These are phyloP conservation scores for Thalassoma bifasciatum DNA, from an alignment of 2,113 vertebrate genomes.

Conservation along the genomic window DNA sequence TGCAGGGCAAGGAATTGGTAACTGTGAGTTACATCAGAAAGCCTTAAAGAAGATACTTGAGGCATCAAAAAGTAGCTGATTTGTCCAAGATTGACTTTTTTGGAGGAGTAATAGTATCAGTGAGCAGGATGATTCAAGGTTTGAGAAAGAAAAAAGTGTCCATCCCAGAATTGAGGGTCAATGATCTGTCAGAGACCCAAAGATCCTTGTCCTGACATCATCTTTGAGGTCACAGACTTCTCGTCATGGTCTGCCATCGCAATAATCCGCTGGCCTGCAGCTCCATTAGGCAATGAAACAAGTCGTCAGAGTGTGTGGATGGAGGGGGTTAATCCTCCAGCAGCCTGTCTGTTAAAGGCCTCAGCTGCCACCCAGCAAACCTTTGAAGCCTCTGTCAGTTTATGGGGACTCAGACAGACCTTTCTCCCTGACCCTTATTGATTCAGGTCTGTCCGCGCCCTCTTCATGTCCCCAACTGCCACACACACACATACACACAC, in stretches of 20 bases:
- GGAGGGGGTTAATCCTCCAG: constrained; percentile 52
- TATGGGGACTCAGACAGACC: constrained; percentile 58
- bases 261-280: constrained; percentile 49
- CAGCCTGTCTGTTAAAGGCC: constrained; percentile 46
- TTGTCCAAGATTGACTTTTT: background rate
- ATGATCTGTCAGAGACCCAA: constrained; percentile 43
- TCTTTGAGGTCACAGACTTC: constrained; percentile 54
- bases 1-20: no score
- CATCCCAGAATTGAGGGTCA: constrained; percentile 12
- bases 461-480: constrained; percentile 29
- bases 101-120: background rate
- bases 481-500: constrained; percentile 11
- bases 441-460: constrained; percentile 49
- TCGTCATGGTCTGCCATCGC: constrained; percentile 60
- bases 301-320: constrained; percentile 36
- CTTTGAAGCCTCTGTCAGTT: constrained; percentile 61
- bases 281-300: constrained; percentile 58
- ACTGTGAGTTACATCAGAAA: no score
- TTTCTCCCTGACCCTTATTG: constrained; percentile 67
- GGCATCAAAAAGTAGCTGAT: no score
- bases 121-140: background rate
- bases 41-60: no score
- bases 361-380: constrained; percentile 57
- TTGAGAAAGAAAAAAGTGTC: background rate
- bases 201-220: constrained; percentile 2